Evolutionary conservation across 1,140 invertebrate species (phyloP), one percentile per base, ranked within the genome.

Genomic region (Philotrypesis tridentata): DNA sequence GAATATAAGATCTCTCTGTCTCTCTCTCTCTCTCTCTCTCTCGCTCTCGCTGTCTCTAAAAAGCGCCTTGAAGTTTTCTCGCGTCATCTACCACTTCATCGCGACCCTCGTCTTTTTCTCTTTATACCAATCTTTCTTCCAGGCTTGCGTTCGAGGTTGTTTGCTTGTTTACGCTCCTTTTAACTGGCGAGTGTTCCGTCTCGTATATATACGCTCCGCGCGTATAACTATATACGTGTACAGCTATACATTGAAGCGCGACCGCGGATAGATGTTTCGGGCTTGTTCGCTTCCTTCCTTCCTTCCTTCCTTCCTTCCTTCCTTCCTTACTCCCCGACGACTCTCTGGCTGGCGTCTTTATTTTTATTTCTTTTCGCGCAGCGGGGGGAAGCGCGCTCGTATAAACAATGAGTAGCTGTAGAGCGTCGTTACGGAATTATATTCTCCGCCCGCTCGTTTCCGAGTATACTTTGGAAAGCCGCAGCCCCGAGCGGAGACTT

Each of bases 91-190:
- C 72, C 79, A 82, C 83, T 85, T 72, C 31, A 63, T 60, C 73
- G 23, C 40, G 79, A 74, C 25, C 25, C 29, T n/a, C 12, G 21
- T 3, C 12, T 65, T 72, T 61, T 14, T 61, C 29, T 29, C 55
- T 73, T 43, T 72, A 48, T 65, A 80, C 78, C 78, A 73, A 73
- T 73, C 68, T 83, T 85, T 73, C 79, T 77, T 78, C 61, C 63
- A 79, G 82, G 65, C 77, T 83, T 80, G 79, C 82, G 83, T 85
- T 83, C 78, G 78, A 83, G 82, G 83, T 84, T 84, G 82, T 82
- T 81, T 77, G 84, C 83, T 86, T 85, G 84, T 86, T 86, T 86
- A 86, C 82, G 63, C 80, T 84, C 83, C 83, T 84, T 83, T 82
- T 83, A 85, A 84, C 83, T 81, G 72, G 80, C 77, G 84, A 83